These are phyloP conservation scores for Micromussa lordhowensis DNA, from an alignment of 92 coral and sea anemone genomes.

Conservation along the genomic window DNA sequence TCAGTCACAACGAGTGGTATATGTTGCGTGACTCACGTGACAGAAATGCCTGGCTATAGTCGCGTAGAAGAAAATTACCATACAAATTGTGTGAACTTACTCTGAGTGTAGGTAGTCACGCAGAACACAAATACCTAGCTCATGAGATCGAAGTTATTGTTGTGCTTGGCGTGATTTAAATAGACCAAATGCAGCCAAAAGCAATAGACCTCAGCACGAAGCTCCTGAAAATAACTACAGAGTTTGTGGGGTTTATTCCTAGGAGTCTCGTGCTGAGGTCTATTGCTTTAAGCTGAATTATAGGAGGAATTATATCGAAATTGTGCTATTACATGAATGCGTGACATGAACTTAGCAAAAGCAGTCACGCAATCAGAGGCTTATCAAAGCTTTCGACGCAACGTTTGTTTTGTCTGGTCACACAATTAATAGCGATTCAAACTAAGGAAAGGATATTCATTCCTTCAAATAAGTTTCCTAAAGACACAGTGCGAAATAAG, in stretches of 20 bases:
- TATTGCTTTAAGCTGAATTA: too few species aligned
- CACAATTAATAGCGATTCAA: neutral
- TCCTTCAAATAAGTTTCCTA: neutral
- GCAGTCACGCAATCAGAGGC: neutral
- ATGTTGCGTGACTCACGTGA: neutral
- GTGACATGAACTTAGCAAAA: neutral
- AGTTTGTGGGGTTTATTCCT: too few species aligned
- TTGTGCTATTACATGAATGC: neutral
- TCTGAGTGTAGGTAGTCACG: neutral
- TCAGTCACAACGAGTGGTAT: neutral
- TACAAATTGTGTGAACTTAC: neutral
- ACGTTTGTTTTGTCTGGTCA: neutral
- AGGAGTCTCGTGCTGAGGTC: too few species aligned
- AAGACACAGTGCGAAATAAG: neutral
- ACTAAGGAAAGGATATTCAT: too few species aligned
- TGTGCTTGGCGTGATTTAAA: neutral
- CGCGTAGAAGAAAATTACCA: neutral
- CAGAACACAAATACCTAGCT: neutral
- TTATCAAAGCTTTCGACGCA: neutral
- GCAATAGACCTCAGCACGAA: too few species aligned
- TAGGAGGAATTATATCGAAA: too few species aligned
- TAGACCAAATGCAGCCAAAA: too few species aligned
- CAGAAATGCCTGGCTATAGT: neutral
- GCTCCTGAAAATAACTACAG: too few species aligned
- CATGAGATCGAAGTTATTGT: neutral